Evolutionary conservation across 1,140 invertebrate genomes (phyloP).

Genomic region (Bacillus rossius): DNA sequence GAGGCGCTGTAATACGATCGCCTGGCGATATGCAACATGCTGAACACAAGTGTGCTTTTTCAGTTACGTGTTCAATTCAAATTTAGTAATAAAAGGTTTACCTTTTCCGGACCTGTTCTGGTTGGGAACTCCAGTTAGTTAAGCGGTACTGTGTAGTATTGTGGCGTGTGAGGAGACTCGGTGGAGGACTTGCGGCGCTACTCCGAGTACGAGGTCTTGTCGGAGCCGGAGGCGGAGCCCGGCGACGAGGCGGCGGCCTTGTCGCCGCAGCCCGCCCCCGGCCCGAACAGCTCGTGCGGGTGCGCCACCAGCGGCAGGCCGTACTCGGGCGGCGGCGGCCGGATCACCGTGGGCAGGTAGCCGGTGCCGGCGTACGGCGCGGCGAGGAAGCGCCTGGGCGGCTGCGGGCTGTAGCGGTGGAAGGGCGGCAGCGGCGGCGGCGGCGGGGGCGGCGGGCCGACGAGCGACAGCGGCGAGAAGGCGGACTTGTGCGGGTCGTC

Average conservation of each 20-base stretch:
- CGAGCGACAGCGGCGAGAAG: constrained; percentile 49
- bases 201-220: constrained; percentile 45
- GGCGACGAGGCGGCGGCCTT: constrained; percentile 43
- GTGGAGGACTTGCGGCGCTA: constrained; percentile 24
- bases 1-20: no score
- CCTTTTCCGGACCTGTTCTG: no score
- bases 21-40: no score
- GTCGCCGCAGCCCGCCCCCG: constrained; percentile 28
- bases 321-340: constrained; percentile 44
- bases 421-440: constrained; percentile 35
- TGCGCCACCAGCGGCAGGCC: constrained; percentile 20
- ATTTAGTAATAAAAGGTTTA: no score
- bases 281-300: constrained; percentile 35
- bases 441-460: constrained; percentile 42
- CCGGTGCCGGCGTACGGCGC: constrained; percentile 75
- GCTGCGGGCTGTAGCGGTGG: constrained; percentile 40
- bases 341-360: constrained; percentile 70
- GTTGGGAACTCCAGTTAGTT: no score
- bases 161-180: no score
- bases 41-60: no score
- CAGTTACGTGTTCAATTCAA: no score
- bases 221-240: constrained; percentile 40
- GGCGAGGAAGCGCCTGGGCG: constrained; percentile 63
- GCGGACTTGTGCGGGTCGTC: constrained; percentile 49
- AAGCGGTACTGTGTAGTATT: no score